Evolutionary conservation across 2,888 invertebrate species (phyloP), one percentile per base, ranked within the genome.

Genomic region (Polylopha cassiicola): DNA sequence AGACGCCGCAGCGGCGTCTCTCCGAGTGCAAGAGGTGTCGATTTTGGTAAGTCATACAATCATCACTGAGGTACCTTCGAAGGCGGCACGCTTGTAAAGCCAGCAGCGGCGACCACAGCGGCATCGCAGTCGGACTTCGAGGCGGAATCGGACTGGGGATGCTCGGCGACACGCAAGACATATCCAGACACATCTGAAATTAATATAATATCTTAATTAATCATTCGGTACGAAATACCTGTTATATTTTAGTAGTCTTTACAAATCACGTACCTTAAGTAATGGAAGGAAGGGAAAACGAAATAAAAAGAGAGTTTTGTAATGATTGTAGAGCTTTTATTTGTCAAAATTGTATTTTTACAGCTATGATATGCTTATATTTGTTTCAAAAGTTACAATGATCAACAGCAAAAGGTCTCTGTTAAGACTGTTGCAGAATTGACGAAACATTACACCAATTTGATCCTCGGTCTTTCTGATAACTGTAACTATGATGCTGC

Each of bases 281-380:
- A n/a, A n/a, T n/a, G n/a, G n/a, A n/a, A n/a, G n/a, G n/a, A n/a
- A n/a, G n/a, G n/a, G n/a, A n/a, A n/a, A n/a, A n/a, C n/a, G n/a
- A n/a, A 74, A 68, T 70, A 60, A 76, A 79, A 78, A 42, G 69
- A 49, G 54, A 55, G 43, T 59, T 67, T 61, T 74, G 73, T 80
- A 82, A 81, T 85, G 82, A 81, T 81, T 89, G 87, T 89, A 85
- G 86, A 88, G 88, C 88, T 90, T 91, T 91, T 91, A 91, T 91
- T 91, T 91, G 90, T 90, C 91, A 91, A 90, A 89, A 91, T 90
- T 89, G 88, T 88, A 89, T 89, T 90, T 90, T 92, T 93, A 93
- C 92, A 93, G 91, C 93, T 93, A 93, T 93, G 93, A 93, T 93
- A 93, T 93, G 93, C 93, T 93, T 92, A 91, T 89, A 89, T 90